A percentile compares a stretch with the other conserved stretches of the same genome.
Evolutionary conservation across 2,113 vertebrate species (phyloP).

Genomic region (Syrmaticus mikado): DNA sequence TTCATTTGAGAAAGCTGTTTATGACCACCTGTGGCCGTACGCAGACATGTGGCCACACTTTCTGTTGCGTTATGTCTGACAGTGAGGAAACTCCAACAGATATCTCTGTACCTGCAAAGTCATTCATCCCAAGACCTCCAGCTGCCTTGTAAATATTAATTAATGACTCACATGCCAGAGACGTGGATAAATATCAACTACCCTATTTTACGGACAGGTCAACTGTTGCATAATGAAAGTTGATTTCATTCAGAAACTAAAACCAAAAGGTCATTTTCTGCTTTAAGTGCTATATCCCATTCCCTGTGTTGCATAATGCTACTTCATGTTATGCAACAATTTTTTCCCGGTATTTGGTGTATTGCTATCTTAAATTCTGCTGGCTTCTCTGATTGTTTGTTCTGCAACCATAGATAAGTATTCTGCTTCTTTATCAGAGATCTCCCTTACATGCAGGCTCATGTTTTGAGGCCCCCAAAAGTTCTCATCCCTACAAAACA

Average conservation of each 20-base stretch:
- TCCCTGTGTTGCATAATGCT: background rate
- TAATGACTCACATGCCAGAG: accelerated
- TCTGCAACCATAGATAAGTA: background rate
- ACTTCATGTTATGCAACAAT: background rate
- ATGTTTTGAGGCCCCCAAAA: background rate
- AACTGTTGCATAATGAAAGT: background rate
- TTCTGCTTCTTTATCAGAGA: background rate
- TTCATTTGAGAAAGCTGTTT: background rate
- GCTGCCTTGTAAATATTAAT: background rate
- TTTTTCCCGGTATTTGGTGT: constrained; percentile 6
- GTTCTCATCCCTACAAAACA: background rate
- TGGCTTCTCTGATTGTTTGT: background rate
- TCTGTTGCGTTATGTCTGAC: accelerated
- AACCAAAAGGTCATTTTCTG: constrained; percentile 44
- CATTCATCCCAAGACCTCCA: constrained; percentile 29
- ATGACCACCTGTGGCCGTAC: background rate
- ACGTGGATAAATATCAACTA: background rate
- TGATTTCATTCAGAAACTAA: constrained; percentile 39
- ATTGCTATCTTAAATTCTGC: background rate
- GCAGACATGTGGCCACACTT: accelerated
- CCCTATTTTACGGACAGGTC: background rate
- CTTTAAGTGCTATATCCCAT: background rate
- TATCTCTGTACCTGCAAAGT: background rate
- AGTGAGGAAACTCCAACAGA: accelerated
- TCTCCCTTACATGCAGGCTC: background rate